These are phyloP conservation scores for Baryphthengus martii DNA, from an alignment of 2,113 vertebrate genomes.

Conservation along the genomic window DNA sequence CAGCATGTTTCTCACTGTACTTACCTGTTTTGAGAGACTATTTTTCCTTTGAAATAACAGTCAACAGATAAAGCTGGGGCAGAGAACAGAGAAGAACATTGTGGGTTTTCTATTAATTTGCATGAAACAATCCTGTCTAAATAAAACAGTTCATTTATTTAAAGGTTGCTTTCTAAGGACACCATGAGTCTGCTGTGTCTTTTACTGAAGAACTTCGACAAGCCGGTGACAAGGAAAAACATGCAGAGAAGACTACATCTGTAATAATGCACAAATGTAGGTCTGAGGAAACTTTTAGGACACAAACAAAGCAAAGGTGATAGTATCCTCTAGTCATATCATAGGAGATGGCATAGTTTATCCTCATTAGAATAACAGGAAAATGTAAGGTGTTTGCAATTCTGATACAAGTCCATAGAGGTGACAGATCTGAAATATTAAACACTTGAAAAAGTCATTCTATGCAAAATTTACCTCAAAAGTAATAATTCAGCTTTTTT, in stretches of 20 bases:
- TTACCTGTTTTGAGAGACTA: accelerated
- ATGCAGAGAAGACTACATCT: neutral
- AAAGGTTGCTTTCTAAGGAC: neutral
- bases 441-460: neutral
- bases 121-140: neutral
- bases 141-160: neutral
- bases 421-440: neutral
- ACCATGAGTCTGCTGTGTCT: accelerated
- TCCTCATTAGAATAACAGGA: neutral
- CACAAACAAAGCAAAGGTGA: neutral
- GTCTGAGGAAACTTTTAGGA: neutral
- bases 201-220: neutral
- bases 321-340: neutral
- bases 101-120: neutral
- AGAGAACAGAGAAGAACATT: neutral
- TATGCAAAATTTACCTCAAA: neutral
- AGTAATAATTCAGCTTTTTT: neutral
- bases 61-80: neutral
- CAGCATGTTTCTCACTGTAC: neutral
- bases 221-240: neutral
- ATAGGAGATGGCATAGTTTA: neutral
- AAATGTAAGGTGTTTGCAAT: neutral
- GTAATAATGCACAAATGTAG: neutral
- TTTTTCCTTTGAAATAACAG: neutral
- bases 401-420: neutral